These are phyloP conservation scores for Sebastes schlegelii DNA, from an alignment of 2,113 vertebrate species.

Conservation along the genomic window DNA sequence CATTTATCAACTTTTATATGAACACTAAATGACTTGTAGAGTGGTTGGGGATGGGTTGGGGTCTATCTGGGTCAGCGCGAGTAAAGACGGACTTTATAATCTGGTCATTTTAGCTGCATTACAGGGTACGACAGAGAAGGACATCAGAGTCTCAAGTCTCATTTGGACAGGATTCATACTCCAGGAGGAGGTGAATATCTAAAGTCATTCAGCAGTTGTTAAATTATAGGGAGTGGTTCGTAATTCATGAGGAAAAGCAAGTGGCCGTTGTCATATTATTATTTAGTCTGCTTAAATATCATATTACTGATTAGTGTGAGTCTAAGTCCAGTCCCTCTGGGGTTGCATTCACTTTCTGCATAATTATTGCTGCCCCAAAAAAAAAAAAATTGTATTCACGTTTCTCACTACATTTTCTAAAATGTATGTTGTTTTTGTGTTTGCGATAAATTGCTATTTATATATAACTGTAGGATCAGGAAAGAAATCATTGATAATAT, in stretches of 20 bases:
- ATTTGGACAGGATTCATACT: constrained; percentile 23
- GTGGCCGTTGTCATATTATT: no score
- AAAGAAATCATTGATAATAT: not conserved
- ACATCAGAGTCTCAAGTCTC: not conserved
- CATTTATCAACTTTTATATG: constrained; percentile 54
- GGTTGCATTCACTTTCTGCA: not conserved
- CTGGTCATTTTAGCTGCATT: constrained; percentile 2
- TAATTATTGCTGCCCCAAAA: not conserved
- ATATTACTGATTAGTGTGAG: not conserved
- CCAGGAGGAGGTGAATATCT: not conserved
- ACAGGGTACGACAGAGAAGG: not conserved
- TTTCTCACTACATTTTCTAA: not conserved
- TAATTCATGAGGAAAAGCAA: not conserved
- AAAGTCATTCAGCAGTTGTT: not conserved
- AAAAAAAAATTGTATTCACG: not conserved
- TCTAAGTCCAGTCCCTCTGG: not conserved
- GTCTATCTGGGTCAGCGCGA: not conserved
- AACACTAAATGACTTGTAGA: constrained; percentile 27
- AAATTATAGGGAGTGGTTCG: not conserved
- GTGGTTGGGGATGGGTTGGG: not conserved
- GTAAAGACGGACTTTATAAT: constrained; percentile 18
- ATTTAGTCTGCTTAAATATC: not conserved
- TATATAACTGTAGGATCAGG: not conserved
- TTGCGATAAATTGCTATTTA: not conserved
- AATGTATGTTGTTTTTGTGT: not conserved